phyloP scores from a whole-genome alignment of 2,797 vertebrate species.

The Peromyscus attwateri region DNA sequence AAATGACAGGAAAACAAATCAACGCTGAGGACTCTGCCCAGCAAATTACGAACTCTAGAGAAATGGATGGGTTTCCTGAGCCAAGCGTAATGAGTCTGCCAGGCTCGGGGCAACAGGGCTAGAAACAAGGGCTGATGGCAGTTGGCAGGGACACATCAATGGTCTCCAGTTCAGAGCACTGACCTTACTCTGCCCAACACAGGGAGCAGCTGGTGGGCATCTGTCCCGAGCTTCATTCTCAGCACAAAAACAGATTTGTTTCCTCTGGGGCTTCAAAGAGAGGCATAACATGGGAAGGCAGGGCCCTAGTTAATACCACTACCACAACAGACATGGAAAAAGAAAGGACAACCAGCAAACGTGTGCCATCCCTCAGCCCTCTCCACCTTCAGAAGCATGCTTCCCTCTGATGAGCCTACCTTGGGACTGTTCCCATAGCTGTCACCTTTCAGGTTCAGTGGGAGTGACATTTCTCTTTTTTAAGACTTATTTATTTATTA shows the following conservation, averaged over 20 bases:
- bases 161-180: neutral
- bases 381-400: neutral
- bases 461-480: neutral
- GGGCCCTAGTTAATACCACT: neutral
- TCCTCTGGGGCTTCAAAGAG: constrained; percentile 39
- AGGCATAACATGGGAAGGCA: neutral
- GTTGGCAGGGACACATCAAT: neutral
- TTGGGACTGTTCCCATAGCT: neutral
- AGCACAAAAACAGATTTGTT: constrained; percentile 23
- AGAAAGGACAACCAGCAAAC: neutral
- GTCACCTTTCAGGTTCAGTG: neutral
- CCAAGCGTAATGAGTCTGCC: neutral
- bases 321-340: neutral
- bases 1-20: neutral
- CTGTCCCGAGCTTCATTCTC: neutral
- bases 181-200: neutral
- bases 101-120: neutral
- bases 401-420: neutral
- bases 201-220: constrained; percentile 4
- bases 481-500: no score
- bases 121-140: neutral
- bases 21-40: neutral
- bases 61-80: neutral
- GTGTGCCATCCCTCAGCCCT: neutral
- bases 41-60: neutral